These are phyloP conservation scores for Cladorhizidae sp. DNA, from an alignment of 37 sponge, comb jelly and placozoan species.

Conservation along the genomic window DNA sequence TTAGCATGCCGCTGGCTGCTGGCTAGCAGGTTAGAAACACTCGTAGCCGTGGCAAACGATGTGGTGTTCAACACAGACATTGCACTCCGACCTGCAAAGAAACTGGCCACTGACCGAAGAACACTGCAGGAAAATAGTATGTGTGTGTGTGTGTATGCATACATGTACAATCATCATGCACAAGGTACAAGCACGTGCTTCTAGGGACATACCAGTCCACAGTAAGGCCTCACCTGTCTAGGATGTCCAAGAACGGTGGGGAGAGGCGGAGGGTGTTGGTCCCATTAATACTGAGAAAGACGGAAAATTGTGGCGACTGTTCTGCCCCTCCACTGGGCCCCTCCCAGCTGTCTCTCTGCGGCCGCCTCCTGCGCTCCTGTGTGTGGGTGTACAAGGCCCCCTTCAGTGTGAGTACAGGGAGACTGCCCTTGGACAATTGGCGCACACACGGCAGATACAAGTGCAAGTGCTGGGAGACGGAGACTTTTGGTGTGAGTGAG, in stretches of 20 bases:
- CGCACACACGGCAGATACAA: background rate
- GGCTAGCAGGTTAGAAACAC: too few relatives aligned
- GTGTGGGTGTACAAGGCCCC: background rate
- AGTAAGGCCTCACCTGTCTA: slow-evolving; percentile 18
- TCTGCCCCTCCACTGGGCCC: background rate
- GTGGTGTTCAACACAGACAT: slow-evolving; percentile 7
- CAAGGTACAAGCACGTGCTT: background rate
- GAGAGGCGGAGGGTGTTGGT: slow-evolving; percentile 13
- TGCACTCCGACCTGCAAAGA: slow-evolving; percentile 36
- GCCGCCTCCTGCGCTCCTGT: too few relatives aligned
- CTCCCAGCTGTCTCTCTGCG: too few relatives aligned
- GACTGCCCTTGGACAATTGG: background rate
- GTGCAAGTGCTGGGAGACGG: background rate
- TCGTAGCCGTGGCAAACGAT: too few relatives aligned
- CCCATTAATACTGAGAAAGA: slow-evolving; percentile 18
- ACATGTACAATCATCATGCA: background rate
- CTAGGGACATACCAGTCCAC: too few relatives aligned
- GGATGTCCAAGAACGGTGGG: slow-evolving; percentile 20
- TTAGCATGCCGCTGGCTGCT: too few relatives aligned
- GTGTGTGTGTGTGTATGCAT: background rate
- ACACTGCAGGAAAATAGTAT: slow-evolving; percentile 5
- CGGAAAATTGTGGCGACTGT: slow-evolving; percentile 2
- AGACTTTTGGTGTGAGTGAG: background rate
- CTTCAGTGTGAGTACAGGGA: slow-evolving; percentile 2
- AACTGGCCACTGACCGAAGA: background rate